phyloP scores from a whole-genome alignment of 2,888 invertebrate species.

The Thysanoteuthis rhombus region DNA sequence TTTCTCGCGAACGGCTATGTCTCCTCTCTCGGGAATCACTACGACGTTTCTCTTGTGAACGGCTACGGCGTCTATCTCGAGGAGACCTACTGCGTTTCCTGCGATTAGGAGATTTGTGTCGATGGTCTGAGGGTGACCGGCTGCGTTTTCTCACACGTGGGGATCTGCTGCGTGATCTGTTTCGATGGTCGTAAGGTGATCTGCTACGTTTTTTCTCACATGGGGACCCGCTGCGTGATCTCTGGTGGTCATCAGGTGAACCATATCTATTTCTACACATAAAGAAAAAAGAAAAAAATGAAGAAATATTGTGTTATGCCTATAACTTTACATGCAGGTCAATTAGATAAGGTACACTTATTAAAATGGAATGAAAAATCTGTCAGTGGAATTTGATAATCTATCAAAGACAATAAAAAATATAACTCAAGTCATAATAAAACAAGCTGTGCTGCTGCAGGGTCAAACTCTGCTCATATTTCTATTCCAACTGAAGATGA shows the following conservation, averaged over 20 bases:
- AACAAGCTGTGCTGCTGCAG: no score
- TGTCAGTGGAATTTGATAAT: no score
- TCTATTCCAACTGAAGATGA: no score
- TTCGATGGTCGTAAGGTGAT: slow-evolving; percentile 36
- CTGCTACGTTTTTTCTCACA: background rate
- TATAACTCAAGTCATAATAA: no score
- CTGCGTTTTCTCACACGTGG: slow-evolving; percentile 45
- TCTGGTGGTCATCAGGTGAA: background rate
- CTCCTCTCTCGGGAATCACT: slow-evolving; percentile 44
- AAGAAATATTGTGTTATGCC: no score
- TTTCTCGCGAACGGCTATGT: slow-evolving; percentile 41
- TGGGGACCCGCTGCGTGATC: background rate
- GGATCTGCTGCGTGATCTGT: slow-evolving; percentile 43
- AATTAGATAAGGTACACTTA: no score
- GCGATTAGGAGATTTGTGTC: slow-evolving; percentile 40
- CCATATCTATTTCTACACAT: background rate
- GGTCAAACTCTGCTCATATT: no score
- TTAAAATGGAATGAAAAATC: no score
- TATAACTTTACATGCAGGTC: no score
- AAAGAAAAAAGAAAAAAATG: background rate
- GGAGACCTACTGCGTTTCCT: slow-evolving; percentile 36
- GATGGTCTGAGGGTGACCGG: slow-evolving; percentile 47
- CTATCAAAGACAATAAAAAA: no score
- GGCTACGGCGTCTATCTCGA: slow-evolving; percentile 44
- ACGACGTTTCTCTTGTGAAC: slow-evolving; percentile 43